Base-by-base conservation (phyloP, 1,140 invertebrate species). In the Pantala flavescens region DNA sequence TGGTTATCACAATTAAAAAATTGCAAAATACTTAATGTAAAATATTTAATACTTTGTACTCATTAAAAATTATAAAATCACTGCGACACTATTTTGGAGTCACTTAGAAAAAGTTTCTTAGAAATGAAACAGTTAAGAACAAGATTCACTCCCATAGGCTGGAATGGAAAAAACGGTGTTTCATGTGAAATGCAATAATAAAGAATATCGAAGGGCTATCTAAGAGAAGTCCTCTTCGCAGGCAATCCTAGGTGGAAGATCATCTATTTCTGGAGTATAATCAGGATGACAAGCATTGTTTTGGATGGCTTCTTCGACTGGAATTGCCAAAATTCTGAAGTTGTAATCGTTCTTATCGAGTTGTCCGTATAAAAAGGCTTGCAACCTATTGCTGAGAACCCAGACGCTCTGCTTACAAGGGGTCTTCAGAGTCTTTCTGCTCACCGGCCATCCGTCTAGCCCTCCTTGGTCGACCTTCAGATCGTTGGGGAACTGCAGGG, bases 401-500 rank as follows among this genome's bases (percentile, higher is more conserved):
- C 91, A 94, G 7, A 93, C 84, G 75, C 84, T 89, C 75, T 92
- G 89, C 23, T 85, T 84, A 12, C 49, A 16, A 3, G 14, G 49
- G 49, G 49, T 63, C 49, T 16, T 63, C 49, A 21, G 16, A 1
- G 5, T 16, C 49, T 21, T 63, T 14, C 49, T 63, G 16, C 49
- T 63, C n/a, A 19, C 16, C 5, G 49, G n/a, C n/a, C 49, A 16
- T 16, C 49, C 49, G n/a, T 63, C 49, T 1, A 63, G 14, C 5
- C 49, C 49, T 16, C 90, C 89, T 49, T 88, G 85, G 78, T 93
- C 91, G 0, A 93, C 82, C 82, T 89, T 90, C 42, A 94, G 81
- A 78, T 94, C 92, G 78, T 94, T 93, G 0, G 91, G 91, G 79
- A 93, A 94, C 16, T 90, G 82, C 10, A 93, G 80, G 0, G 88